Evolutionary conservation across 2,888 invertebrate species (phyloP).

Genomic region (Molanna angustata): DNA sequence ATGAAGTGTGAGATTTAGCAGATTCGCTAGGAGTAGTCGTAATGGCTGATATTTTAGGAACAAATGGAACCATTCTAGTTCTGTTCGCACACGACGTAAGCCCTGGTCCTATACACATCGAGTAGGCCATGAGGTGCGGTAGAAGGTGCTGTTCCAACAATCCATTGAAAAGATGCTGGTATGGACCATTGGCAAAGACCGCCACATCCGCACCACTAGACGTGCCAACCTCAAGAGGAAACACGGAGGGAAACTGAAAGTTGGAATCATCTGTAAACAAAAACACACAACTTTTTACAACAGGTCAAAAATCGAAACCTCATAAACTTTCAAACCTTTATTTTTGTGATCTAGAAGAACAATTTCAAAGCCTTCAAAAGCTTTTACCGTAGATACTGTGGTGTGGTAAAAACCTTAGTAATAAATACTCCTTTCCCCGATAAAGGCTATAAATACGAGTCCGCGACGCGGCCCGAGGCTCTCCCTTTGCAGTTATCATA

Average conservation of each 20-base stretch:
- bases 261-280: conserved; percentile 36
- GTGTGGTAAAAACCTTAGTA: no score
- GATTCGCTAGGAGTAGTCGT: not conserved
- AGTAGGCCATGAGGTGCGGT: conserved; percentile 61
- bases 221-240: conserved; percentile 53
- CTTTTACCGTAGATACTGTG: no score
- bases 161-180: conserved; percentile 65
- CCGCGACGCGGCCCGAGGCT: no score
- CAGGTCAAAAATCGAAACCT: no score
- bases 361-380: no score
- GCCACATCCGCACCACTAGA: conserved; percentile 68
- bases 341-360: no score
- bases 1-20: no score
- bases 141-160: conserved; percentile 65
- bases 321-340: no score
- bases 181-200: conserved; percentile 61
- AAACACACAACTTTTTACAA: not conserved
- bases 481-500: no score
- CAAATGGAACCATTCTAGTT: not conserved
- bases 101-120: conserved; percentile 58
- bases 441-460: no score
- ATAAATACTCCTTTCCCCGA: no score
- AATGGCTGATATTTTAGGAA: not conserved
- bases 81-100: conserved; percentile 9
- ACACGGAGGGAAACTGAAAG: conserved; percentile 44